phyloP scores from a whole-genome alignment of 2,888 invertebrate genomes.

The Tetramorium bicarinatum region DNA sequence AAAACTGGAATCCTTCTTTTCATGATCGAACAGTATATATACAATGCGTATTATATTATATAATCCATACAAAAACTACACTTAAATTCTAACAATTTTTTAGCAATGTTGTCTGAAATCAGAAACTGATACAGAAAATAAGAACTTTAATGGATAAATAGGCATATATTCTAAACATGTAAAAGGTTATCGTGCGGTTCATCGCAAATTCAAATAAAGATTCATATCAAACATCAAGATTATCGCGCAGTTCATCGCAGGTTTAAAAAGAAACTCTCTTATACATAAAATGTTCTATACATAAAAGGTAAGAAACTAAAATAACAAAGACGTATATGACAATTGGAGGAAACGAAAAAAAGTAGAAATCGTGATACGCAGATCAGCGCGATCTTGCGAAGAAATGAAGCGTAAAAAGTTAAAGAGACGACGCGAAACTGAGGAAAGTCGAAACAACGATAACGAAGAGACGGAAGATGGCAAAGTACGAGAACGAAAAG shows the following conservation, averaged over 20 bases:
- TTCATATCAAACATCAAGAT: background rate
- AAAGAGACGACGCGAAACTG: background rate
- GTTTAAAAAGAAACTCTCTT: background rate
- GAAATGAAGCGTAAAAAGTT: background rate
- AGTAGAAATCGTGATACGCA: background rate
- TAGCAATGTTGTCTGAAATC: background rate
- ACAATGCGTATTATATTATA: background rate
- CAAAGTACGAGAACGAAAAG: background rate
- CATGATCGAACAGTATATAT: background rate
- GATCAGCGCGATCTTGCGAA: background rate
- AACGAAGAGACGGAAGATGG: slow-evolving; percentile 7
- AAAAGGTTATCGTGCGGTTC: background rate
- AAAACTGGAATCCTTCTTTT: background rate
- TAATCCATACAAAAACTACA: background rate
- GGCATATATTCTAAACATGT: slow-evolving; percentile 10
- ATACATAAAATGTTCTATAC: background rate
- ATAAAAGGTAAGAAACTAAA: background rate
- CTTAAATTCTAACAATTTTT: background rate
- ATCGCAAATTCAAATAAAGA: background rate
- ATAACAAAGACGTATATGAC: background rate
- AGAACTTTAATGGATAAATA: background rate
- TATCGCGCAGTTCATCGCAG: background rate
- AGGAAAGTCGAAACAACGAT: slow-evolving; percentile 5
- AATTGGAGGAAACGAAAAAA: background rate
- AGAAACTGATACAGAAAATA: background rate